Conservation (phyloP, 2,888 invertebrate genomes). For the Coenonympha arcania region DNA sequence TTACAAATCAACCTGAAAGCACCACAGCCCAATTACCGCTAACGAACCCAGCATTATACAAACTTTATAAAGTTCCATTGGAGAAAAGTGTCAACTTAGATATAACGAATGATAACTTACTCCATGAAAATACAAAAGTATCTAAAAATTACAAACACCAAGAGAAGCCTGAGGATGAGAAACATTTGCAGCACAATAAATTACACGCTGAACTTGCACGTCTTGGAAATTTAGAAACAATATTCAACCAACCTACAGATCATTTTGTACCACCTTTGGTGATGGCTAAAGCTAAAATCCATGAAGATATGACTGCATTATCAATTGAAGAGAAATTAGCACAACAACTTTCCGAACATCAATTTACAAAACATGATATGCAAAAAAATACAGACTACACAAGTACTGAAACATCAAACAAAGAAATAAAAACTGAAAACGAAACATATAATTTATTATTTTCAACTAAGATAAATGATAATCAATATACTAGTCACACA, state of each 20-base stretch:
- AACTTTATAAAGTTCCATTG: slow-evolving; percentile 26
- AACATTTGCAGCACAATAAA: slow-evolving; percentile 59
- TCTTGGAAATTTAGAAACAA: slow-evolving; percentile 60
- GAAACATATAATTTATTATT: slow-evolving; percentile 28
- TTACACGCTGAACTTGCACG: slow-evolving; percentile 62
- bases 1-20: slow-evolving; percentile 26
- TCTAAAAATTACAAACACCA: slow-evolving; percentile 41
- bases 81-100: slow-evolving; percentile 43
- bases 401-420: slow-evolving; percentile 21
- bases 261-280: slow-evolving; percentile 70
- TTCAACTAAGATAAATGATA: slow-evolving; percentile 32
- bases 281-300: slow-evolving; percentile 69
- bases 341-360: slow-evolving; percentile 57
- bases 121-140: slow-evolving; percentile 54
- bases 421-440: slow-evolving; percentile 30
- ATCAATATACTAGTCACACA: slow-evolving; percentile 39
- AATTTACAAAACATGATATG: slow-evolving; percentile 35
- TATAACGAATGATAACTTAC: slow-evolving; percentile 45
- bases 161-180: slow-evolving; percentile 56
- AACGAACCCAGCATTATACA: slow-evolving; percentile 16
- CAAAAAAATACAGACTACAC: slow-evolving; percentile 24
- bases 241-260: slow-evolving; percentile 68
- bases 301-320: slow-evolving; percentile 67
- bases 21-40: slow-evolving; percentile 27
- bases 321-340: slow-evolving; percentile 67